These are phyloP conservation scores for Oncorhynchus tshawytscha DNA, from an alignment of 2,113 vertebrate genomes.

Conservation along the genomic window DNA sequence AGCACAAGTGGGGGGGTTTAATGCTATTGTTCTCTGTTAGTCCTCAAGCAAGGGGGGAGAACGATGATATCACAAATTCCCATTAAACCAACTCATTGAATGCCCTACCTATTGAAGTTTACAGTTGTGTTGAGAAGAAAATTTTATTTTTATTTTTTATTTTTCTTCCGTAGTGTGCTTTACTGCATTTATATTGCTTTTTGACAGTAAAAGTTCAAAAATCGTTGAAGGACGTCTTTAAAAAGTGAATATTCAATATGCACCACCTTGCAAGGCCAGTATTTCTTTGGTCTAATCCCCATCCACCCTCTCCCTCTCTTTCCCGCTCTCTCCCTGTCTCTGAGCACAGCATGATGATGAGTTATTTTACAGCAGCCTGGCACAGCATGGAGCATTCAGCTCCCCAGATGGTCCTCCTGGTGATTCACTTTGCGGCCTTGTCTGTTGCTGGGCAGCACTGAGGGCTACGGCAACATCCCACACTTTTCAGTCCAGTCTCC, in stretches of 20 bases:
- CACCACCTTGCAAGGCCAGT: constrained; percentile 23
- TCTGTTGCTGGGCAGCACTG: constrained; percentile 65
- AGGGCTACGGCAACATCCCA: constrained; percentile 40
- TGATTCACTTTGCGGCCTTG: constrained; percentile 62
- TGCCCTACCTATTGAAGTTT: too few relatives aligned
- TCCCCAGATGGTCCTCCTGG: constrained; percentile 69
- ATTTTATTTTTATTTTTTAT: too few relatives aligned
- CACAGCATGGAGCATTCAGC: constrained; percentile 59
- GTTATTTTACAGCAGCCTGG: constrained; percentile 61
- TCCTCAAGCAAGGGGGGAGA: too few relatives aligned
- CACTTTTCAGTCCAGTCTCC: constrained; percentile 2
- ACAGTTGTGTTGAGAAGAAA: constrained; percentile 3
- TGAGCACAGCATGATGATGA: constrained; percentile 48
- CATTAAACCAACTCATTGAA: too few relatives aligned
- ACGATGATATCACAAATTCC: too few relatives aligned
- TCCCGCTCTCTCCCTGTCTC: constrained; percentile 36
- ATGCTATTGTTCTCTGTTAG: too few relatives aligned
- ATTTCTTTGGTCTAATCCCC: background rate
- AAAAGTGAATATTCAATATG: constrained; percentile 41
- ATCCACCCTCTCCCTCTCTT: background rate
- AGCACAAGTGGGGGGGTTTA: too few relatives aligned
- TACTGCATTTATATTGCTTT: too few relatives aligned
- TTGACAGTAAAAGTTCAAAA: too few relatives aligned
- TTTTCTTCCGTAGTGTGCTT: too few relatives aligned
- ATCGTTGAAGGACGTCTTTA: too few relatives aligned